Base-by-base conservation (phyloP, 2,113 vertebrate species). In the Halichoeres trimaculatus region DNA sequence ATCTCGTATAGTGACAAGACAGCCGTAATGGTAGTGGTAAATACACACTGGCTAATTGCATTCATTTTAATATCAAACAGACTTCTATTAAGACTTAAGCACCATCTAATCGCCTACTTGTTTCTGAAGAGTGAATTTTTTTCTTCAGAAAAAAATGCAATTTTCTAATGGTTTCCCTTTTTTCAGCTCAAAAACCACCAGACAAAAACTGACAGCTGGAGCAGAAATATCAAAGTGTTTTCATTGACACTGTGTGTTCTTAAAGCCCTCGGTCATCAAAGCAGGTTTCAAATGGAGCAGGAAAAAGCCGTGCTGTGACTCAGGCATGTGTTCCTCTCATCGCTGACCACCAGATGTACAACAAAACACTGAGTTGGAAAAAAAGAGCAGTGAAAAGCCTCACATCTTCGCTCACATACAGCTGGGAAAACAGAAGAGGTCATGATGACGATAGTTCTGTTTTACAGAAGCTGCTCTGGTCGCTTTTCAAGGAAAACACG, bases 351-450 rank as follows among this genome's bases (percentile, higher is more conserved):
- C 91, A 88, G 85, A 91, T 89, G 82, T 84, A 87, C 72, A 76
- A 87, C 85, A 83, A 48, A 86, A 86, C 81, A 57, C 60, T 9
- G 26, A 35, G 41, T 51, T 56, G 60, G 75, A 75, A 48, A 51
- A 47, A 48, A 60, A 72, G 22, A 56, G 20, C 53, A 52, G 69
- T 57, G 80, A 67, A 64, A 10, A 69, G 61, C 57, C 57, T 87
- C 78, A 84, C 80, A 85, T 88, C 82, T 90, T 67, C 78, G 76
- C 75, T 79, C 65, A 65, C 74, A 72, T 74, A 84, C 89, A 92
- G 91, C 93, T 90, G 93, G 84, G 76, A 90, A 92, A 93, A 93
- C 86, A 93, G 26, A 85, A 56, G 73, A 83, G 82, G 80, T 88
- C 84, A 82, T 20, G 23, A 78, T 78, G 82, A 85, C 64, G 56